Base-by-base conservation (phyloP, 2,113 vertebrate species). In the Saguinus imperator region DNA sequence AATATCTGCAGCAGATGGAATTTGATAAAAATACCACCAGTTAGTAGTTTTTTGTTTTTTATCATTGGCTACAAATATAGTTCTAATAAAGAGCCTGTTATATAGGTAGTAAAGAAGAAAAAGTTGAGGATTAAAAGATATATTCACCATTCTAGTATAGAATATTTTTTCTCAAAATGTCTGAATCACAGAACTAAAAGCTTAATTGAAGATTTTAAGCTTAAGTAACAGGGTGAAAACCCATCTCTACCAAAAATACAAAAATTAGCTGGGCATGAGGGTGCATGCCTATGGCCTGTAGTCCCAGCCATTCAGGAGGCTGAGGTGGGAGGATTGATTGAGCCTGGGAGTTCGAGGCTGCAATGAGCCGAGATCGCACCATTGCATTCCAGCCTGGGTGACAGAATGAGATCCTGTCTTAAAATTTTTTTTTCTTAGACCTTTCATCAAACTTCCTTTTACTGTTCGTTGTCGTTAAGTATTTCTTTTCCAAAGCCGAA, bases 1-100 rank as follows among this genome's bases (percentile, higher is more conserved):
- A 82, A 45, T 81, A 82, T 66, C 45, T 84, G 55, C 94, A 72
- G 18, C 75, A 58, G 43, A 77, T 52, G 25, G 57, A 81, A 93
- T 94, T 96, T 76, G 50, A 81, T 86, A 66, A 92, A 96, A 96
- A 89, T 72, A 73, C 50, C 58, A 86, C 29, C 20, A 80, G 84
- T 16, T 66, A 88, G n/a, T 18, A 88, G 17, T 57, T 77, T 20
- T 92, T 18, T 87, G 5, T 27, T 66, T 73, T 87, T 52, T 61
- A 61, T 90, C 55, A 50, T 76, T 73, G 72, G 32, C 43, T 79
- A 80, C 76, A 94, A 92, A 92, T 92, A 79, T 32, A 64, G 25
- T 94, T 94, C 37, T 86, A 72, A 88, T 70, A 50, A 94, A 95
- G 27, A 92, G 4, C 8, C 76, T 58, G 27, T 80, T 57, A 52